Percentiles rank a stretch among this genome's conserved stretches.
Evolutionary conservation across 2,888 invertebrate genomes (phyloP).

Genomic region (Ptilodon capucinus): DNA sequence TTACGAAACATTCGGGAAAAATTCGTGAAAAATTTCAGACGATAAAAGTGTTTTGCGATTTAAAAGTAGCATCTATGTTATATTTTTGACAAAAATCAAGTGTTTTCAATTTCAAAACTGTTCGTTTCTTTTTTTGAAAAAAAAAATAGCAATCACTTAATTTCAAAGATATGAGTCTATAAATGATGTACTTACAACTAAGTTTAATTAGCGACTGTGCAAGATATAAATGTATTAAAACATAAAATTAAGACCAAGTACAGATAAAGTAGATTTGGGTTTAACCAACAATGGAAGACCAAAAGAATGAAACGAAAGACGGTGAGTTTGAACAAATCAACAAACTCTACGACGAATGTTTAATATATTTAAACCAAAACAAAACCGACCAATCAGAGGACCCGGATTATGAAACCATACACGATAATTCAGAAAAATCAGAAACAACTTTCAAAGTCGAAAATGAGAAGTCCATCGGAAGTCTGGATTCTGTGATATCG

Average conservation of each 20-base stretch:
- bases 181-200: no score
- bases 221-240: background rate
- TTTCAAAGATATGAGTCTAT: no score
- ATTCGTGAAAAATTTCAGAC: constrained; percentile 4
- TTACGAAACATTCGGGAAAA: constrained; percentile 13
- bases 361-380: constrained; percentile 55
- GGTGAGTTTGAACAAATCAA: constrained; percentile 60
- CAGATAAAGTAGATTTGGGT: background rate
- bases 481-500: constrained; percentile 44
- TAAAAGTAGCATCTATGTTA: background rate
- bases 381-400: constrained; percentile 24
- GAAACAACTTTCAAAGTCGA: constrained; percentile 50
- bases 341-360: constrained; percentile 68
- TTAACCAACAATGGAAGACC: constrained; percentile 34
- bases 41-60: constrained; percentile 5
- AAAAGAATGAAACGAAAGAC: constrained; percentile 27
- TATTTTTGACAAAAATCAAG: background rate
- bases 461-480: constrained; percentile 57
- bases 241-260: no score
- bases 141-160: no score
- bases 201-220: background rate
- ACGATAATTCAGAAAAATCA: constrained; percentile 24
- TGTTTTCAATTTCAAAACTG: background rate
- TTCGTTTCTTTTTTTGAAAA: background rate
- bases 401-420: constrained; percentile 51